Evolutionary conservation across 2,888 invertebrate genomes (phyloP).

Genomic region (Scrobipalpa costella): DNA sequence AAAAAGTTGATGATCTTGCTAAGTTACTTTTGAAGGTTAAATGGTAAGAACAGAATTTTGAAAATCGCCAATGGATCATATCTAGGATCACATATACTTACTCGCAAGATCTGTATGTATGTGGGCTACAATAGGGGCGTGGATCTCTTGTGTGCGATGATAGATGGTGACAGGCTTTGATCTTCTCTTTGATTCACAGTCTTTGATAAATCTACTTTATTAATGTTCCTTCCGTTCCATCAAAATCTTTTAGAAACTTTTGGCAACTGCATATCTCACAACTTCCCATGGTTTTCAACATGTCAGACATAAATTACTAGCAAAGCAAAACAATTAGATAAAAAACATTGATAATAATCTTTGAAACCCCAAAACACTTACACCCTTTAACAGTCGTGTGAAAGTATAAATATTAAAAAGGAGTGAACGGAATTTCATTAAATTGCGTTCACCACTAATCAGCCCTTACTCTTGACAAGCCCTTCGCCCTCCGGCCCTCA

Average conservation of each 20-base stretch:
- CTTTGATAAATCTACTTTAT: slow-evolving; percentile 13
- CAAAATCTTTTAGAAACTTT: slow-evolving; percentile 24
- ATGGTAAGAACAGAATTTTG: not conserved
- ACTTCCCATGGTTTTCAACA: not conserved
- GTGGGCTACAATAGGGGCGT: not conserved
- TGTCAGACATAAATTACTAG: not conserved
- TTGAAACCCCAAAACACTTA: slow-evolving; percentile 9
- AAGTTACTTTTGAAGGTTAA: too few species aligned
- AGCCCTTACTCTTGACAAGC: slow-evolving; percentile 42
- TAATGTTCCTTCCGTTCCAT: slow-evolving; percentile 1
- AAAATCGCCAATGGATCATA: not conserved
- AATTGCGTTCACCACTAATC: slow-evolving; percentile 50
- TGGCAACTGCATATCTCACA: slow-evolving; percentile 23
- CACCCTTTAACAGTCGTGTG: slow-evolving; percentile 56
- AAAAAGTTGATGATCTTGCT: too few species aligned
- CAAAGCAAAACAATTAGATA: not conserved
- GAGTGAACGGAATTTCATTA: slow-evolving; percentile 47
- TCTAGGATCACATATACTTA: not conserved
- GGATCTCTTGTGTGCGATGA: slow-evolving; percentile 16
- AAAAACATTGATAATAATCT: not conserved
- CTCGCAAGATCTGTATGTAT: not conserved
- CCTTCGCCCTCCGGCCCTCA: not conserved
- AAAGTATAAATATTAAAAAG: slow-evolving; percentile 40
- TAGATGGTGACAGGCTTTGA: slow-evolving; percentile 14
- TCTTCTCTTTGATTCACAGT: slow-evolving; percentile 6